These are phyloP conservation scores for Dicerorhinus sumatrensis DNA, from an alignment of 2,113 vertebrate genomes.

Conservation along the genomic window DNA sequence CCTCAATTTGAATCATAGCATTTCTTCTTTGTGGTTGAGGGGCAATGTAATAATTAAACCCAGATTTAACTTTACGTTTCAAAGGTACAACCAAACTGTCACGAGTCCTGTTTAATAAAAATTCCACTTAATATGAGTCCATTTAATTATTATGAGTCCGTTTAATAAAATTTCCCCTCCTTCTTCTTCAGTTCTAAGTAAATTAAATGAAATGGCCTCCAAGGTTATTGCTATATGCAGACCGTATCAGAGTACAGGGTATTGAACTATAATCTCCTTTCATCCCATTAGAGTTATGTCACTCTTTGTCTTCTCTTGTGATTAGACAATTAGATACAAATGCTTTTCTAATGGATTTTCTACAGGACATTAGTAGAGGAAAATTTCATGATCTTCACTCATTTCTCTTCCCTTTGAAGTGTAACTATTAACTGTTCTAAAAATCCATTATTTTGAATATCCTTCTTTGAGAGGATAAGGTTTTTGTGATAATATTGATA, in stretches of 20 bases:
- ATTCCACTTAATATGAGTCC: not conserved
- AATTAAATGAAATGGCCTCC: conserved; percentile 77
- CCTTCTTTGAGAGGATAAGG: conserved; percentile 67
- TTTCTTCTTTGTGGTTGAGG: conserved; percentile 6
- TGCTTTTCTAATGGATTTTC: conserved; percentile 87
- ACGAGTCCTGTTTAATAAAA: conserved; percentile 20
- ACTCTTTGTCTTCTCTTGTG: conserved; percentile 80
- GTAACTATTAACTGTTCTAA: conserved; percentile 71
- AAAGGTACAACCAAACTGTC: conserved; percentile 63
- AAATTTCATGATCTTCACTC: conserved; percentile 78
- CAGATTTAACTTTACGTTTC: conserved; percentile 47
- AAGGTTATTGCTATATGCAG: conserved; percentile 76
- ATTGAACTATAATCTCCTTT: conserved; percentile 79
- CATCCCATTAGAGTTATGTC: conserved; percentile 86
- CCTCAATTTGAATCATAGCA: not conserved
- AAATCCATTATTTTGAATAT: conserved; percentile 81
- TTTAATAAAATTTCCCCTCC: conserved; percentile 71
- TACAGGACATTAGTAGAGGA: conserved; percentile 85
- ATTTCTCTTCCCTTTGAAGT: conserved; percentile 66
- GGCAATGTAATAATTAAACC: not conserved
- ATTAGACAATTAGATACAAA: conserved; percentile 88
- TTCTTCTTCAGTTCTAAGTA: not conserved
- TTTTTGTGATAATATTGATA: conserved; percentile 27
- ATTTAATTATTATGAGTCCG: conserved; percentile 10
- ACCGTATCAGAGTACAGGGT: conserved; percentile 65